A percentile compares a stretch with the other conserved stretches of the same genome.
Conservation (phyloP, 2,113 vertebrate species). For the Siniperca chuatsi region DNA sequence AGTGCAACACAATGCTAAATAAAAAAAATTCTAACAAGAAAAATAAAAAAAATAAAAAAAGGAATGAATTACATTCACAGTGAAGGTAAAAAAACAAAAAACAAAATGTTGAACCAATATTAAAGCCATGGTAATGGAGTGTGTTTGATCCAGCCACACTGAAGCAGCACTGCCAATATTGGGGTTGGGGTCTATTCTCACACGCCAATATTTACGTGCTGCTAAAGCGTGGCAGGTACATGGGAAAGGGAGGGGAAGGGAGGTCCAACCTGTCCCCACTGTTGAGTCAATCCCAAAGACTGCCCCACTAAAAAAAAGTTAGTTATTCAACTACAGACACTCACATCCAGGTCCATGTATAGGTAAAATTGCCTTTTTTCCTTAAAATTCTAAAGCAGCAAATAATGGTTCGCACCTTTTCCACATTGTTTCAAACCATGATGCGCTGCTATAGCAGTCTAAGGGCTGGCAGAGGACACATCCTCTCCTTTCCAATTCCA, state of each 20-base stretch:
- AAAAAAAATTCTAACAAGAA: background rate
- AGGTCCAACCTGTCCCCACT: constrained; percentile 57
- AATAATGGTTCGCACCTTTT: constrained; percentile 95
- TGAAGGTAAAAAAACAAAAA: constrained; percentile 9
- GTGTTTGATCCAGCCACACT: constrained; percentile 89
- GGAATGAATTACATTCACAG: constrained; percentile 27
- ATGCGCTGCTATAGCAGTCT: constrained; percentile 99
- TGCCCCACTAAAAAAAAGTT: constrained; percentile 27
- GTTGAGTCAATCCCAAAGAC: constrained; percentile 34
- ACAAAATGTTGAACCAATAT: constrained; percentile 37
- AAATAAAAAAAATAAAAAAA: constrained; percentile 20
- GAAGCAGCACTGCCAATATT: constrained; percentile 99
- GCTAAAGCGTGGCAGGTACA: constrained; percentile 95
- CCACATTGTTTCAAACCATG: constrained; percentile 96
- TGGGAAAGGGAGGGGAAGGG: constrained; percentile 33
- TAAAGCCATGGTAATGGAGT: constrained; percentile 62
- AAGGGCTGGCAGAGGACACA: constrained; percentile 80
- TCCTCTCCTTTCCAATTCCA: constrained; percentile 51
- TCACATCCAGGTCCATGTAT: constrained; percentile 29
- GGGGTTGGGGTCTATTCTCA: constrained; percentile 91
- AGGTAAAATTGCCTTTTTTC: constrained; percentile 77
- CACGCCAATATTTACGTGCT: constrained; percentile 99
- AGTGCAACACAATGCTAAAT: constrained; percentile 15
- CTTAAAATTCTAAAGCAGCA: constrained; percentile 99
- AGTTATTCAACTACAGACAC: constrained; percentile 25